Base-by-base conservation (phyloP, 1,140 invertebrate genomes). In the Brachionus rotundiformis region DNA sequence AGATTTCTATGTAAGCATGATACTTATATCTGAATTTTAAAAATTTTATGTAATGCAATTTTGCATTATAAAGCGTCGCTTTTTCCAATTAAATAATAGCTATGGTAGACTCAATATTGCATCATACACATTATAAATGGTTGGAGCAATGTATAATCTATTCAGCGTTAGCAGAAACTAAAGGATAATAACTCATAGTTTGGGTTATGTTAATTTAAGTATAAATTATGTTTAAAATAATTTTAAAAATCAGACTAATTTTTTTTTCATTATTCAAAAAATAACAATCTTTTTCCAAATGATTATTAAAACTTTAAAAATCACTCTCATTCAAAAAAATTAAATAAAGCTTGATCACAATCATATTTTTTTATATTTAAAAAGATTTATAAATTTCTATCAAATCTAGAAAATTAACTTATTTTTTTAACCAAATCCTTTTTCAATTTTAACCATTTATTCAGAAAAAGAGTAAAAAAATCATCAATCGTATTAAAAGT, bases 51-150 rank as follows among this genome's bases (percentile, higher is more conserved):
- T 68, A 33, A 68, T 68, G 63, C 13, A 68, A 33, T 33, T 33
- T 36, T 33, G 47, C 47, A 54, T 54, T 54, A 10, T 16, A 19
- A 19, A 19, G 47, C 47, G 47, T 54, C 16, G 47, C 47, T 54
- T 54, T 54, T 54, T 23, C 7, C 47, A 19, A 19, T 54, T 54
- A 54, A 8, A 54, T 54, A 54, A 54, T 2, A 23, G 19, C 47
- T 54, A 19, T 54, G 2, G 19, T 68, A 36, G 33, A 68, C 63
- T 68, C 63, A 68, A 68, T 33, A 33, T 68, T 68, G 63, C 63
- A 68, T 63, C 61, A 63, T 63, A 27, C 13, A 33, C 61, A 63
- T 63, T 29, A 63, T 63, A 31, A 63, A 63, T 54, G 5, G n/a
- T 19, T 19, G 23, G n/a, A 54, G 23, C 4, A 23, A 19, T 19